Conservation (phyloP, 2,888 invertebrate genomes). For the Teinopalpus imperialis region DNA sequence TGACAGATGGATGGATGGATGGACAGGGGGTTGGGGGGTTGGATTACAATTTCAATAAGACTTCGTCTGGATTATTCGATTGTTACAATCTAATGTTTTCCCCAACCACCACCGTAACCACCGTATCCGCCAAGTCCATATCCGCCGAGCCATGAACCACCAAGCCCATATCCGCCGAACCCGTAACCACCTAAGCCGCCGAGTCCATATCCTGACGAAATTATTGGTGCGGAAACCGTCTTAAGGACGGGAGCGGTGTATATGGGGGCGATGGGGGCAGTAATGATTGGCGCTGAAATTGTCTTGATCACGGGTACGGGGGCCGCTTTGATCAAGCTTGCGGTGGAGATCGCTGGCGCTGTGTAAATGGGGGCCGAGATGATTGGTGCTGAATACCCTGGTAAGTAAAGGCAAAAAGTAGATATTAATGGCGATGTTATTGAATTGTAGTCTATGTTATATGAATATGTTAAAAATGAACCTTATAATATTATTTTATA, state of each 20-base stretch:
- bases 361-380: constrained; percentile 42
- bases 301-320: constrained; percentile 60
- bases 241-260: constrained; percentile 46
- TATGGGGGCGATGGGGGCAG: constrained; percentile 40
- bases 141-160: constrained; percentile 26
- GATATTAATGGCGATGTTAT: too few relatives aligned
- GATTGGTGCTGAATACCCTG: constrained; percentile 33
- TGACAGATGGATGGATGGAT: constrained; percentile 36
- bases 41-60: constrained; percentile 28
- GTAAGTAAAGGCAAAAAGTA: background rate
- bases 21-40: constrained; percentile 21
- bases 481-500: too few relatives aligned
- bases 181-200: constrained; percentile 27
- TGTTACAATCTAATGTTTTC: constrained; percentile 26
- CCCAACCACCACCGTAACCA: constrained; percentile 32
- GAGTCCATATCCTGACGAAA: constrained; percentile 28
- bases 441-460: too few relatives aligned
- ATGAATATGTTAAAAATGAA: too few relatives aligned
- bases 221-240: constrained; percentile 37
- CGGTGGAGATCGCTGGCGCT: constrained; percentile 60
- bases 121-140: constrained; percentile 25
- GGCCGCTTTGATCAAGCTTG: constrained; percentile 57
- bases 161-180: constrained; percentile 27
- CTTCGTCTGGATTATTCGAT: constrained; percentile 33
- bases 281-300: constrained; percentile 40